Conservation (phyloP, 1,140 invertebrate species). For the Danaus melanippus region DNA sequence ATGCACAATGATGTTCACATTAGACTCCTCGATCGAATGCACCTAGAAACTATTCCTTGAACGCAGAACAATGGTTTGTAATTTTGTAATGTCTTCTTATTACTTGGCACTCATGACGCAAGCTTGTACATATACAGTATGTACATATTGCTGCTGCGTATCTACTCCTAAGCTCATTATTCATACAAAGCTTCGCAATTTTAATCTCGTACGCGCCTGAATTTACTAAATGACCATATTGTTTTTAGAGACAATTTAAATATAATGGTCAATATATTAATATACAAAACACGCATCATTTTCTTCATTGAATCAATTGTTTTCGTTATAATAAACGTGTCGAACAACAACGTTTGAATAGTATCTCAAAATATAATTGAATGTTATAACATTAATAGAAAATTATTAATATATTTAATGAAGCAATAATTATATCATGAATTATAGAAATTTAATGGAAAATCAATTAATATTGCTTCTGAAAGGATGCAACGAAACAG, state of each 20-base stretch:
- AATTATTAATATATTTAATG: no score
- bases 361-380: no score
- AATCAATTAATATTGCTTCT: background rate
- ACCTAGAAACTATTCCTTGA: conserved; percentile 56
- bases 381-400: no score
- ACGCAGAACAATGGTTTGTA: conserved; percentile 64
- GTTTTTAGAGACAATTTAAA: conserved; percentile 23
- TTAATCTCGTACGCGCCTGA: conserved; percentile 41
- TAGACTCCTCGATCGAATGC: conserved; percentile 43
- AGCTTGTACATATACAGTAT: conserved; percentile 41
- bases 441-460: no score
- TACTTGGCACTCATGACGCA: conserved; percentile 62
- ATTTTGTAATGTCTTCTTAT: conserved; percentile 68
- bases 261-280: conserved; percentile 18
- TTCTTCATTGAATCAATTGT: conserved; percentile 7
- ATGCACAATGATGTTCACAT: conserved; percentile 51
- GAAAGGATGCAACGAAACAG: conserved; percentile 8
- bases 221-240: conserved; percentile 27
- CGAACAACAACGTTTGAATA: no score
- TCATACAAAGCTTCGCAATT: conserved; percentile 40
- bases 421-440: no score
- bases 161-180: conserved; percentile 42
- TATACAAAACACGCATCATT: conserved; percentile 8
- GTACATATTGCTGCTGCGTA: conserved; percentile 33
- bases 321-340: background rate